Evolutionary conservation across 2,113 vertebrate genomes (phyloP).

Genomic region (Colossoma macropomum): DNA sequence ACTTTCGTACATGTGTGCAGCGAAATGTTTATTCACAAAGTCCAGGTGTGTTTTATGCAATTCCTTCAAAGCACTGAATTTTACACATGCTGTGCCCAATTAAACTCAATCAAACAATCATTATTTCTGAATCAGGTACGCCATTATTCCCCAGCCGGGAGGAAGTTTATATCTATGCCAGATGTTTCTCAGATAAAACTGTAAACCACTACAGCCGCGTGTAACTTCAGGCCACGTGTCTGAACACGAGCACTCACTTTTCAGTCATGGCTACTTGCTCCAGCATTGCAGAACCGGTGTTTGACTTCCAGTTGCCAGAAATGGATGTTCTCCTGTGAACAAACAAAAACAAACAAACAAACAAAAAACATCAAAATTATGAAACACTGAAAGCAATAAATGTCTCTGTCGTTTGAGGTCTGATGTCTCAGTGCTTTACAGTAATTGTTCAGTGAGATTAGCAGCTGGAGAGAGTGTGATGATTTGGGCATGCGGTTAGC

Average conservation of each 20-base stretch:
- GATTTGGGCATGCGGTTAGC: no score
- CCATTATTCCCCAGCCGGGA: not conserved
- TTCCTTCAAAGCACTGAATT: not conserved
- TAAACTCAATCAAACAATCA: not conserved
- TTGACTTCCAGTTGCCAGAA: constrained; percentile 99
- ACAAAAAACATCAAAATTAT: not conserved
- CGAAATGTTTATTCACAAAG: not conserved
- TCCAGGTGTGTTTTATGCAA: not conserved
- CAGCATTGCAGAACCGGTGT: constrained; percentile 97
- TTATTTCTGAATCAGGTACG: not conserved
- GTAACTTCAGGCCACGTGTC: not conserved
- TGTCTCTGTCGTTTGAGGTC: no score
- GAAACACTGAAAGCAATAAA: no score
- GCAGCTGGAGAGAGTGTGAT: no score
- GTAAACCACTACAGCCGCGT: not conserved
- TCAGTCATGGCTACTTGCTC: constrained; percentile 99
- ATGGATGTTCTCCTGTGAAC: constrained; percentile 93
- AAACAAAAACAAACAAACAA: constrained; percentile 3
- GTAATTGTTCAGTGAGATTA: no score
- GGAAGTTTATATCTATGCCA: not conserved
- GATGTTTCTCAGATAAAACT: not conserved
- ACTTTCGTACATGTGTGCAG: not conserved
- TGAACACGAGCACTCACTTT: constrained; percentile 80
- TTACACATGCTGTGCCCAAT: not conserved
- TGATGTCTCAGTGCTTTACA: no score